phyloP scores from a whole-genome alignment of 2,113 vertebrate species.

The Benthochromis sp. region DNA sequence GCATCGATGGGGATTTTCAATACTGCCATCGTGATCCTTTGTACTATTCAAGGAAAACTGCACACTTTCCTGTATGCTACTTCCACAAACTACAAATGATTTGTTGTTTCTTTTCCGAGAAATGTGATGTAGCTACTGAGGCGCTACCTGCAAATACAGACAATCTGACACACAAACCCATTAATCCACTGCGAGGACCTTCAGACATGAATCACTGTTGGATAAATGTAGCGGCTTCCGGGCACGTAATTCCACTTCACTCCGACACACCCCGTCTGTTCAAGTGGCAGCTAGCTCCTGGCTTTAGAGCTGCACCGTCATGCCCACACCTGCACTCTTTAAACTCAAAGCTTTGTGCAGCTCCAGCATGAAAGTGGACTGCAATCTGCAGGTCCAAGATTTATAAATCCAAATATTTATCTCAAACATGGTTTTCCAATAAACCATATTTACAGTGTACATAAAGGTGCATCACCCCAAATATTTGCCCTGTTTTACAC shows the following conservation, averaged over 20 bases:
- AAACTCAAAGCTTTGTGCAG: neutral
- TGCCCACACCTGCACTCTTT: neutral
- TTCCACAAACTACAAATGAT: neutral
- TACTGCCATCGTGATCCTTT: accelerated
- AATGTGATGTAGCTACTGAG: neutral
- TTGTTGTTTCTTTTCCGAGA: neutral
- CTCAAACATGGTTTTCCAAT: neutral
- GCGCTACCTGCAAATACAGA: neutral
- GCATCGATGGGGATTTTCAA: neutral
- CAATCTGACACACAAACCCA: neutral
- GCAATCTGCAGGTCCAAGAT: neutral
- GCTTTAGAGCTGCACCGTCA: neutral
- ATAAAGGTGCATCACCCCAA: neutral
- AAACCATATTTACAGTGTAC: neutral
- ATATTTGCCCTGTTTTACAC: neutral
- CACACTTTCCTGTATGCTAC: neutral
- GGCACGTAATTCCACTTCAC: neutral
- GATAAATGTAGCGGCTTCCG: neutral
- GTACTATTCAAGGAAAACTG: neutral
- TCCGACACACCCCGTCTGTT: neutral
- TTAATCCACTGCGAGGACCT: neutral
- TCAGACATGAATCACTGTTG: neutral
- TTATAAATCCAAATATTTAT: neutral
- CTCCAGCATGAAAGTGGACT: neutral
- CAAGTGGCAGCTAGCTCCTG: neutral